Percentiles rank a stretch among this genome's conserved stretches.
These are phyloP conservation scores for Myopa testacea DNA, from an alignment of 2,888 invertebrate genomes.

Conservation along the genomic window DNA sequence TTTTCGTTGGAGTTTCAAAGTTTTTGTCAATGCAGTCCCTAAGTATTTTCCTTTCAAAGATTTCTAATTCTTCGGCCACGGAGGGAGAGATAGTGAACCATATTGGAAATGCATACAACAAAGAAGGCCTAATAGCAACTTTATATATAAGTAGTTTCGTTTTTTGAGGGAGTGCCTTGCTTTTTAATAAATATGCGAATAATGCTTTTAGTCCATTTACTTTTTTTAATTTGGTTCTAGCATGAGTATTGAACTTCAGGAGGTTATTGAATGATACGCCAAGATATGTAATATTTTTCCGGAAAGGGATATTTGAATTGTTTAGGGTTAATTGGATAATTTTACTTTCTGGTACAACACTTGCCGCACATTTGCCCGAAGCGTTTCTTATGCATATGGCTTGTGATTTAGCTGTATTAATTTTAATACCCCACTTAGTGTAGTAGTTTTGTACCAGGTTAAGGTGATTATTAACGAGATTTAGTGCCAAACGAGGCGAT, in stretches of 20 bases:
- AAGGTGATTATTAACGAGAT: slow-evolving; percentile 7
- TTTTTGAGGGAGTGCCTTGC: neutral
- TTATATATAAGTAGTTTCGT: neutral
- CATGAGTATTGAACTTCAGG: neutral
- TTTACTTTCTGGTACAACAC: slow-evolving; percentile 35
- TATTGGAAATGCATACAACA: slow-evolving; percentile 22
- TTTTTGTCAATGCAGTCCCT: slow-evolving; percentile 15
- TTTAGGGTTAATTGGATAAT: neutral
- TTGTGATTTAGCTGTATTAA: slow-evolving; percentile 20
- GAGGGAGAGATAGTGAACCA: slow-evolving; percentile 28
- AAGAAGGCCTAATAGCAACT: neutral
- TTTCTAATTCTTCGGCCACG: slow-evolving; percentile 13
- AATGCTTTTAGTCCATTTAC: neutral
- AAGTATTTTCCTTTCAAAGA: slow-evolving; percentile 5
- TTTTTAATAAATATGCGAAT: neutral
- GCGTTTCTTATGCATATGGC: slow-evolving; percentile 25
- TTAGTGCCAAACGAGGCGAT: neutral
- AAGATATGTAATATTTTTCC: slow-evolving; percentile 29
- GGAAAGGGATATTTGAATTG: neutral
- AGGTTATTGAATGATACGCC: slow-evolving; percentile 30
- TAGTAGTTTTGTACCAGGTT: slow-evolving; percentile 23
- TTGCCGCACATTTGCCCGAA: slow-evolving; percentile 12
- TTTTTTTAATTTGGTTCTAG: neutral
- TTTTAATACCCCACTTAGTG: slow-evolving; percentile 34
- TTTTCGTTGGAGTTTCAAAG: neutral